phyloP scores from a whole-genome alignment of 2,888 invertebrate species.

The Liposcelis brunnea region DNA sequence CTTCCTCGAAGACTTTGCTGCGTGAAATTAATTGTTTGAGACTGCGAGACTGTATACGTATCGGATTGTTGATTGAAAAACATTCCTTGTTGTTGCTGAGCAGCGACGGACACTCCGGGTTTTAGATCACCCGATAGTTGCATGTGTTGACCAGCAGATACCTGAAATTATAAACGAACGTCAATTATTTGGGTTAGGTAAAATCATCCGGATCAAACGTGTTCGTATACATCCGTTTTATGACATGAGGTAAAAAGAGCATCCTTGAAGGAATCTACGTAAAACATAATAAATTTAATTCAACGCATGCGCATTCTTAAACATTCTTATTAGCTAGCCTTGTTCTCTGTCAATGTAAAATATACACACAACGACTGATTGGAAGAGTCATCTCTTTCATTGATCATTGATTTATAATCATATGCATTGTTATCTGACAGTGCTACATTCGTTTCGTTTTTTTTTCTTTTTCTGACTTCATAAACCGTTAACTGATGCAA shows the following conservation, averaged over 20 bases:
- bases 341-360: too few relatives aligned
- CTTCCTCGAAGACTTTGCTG: constrained; percentile 49
- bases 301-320: too few relatives aligned
- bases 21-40: constrained; percentile 72
- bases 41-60: constrained; percentile 59
- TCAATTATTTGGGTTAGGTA: background rate
- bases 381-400: too few relatives aligned
- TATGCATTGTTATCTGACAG: too few relatives aligned
- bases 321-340: too few relatives aligned
- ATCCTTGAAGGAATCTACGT: background rate
- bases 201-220: background rate
- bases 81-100: constrained; percentile 74
- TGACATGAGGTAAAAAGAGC: constrained; percentile 3
- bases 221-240: background rate
- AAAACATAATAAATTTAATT: too few relatives aligned
- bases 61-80: constrained; percentile 43
- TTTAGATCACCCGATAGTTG: constrained; percentile 52
- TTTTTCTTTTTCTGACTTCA: too few relatives aligned
- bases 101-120: constrained; percentile 61
- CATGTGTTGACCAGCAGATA: constrained; percentile 59
- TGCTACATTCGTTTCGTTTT: too few relatives aligned
- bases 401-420: too few relatives aligned
- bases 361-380: too few relatives aligned
- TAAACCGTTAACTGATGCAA: too few relatives aligned
- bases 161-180: constrained; percentile 41